Conservation (phyloP, 2,797 vertebrate species). For the Enoplosus armatus region DNA sequence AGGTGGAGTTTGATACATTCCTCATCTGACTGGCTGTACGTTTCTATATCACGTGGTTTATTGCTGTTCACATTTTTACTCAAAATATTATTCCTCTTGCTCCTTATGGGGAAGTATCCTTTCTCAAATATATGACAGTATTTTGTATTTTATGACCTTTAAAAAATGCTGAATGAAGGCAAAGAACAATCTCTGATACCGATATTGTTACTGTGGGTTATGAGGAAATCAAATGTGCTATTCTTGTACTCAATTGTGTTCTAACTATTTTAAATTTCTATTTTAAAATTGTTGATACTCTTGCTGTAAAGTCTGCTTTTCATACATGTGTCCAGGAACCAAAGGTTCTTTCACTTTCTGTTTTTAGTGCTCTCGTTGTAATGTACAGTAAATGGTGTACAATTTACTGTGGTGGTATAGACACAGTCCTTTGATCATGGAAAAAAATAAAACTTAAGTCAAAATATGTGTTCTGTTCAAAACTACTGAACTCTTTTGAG, state of each 20-base stretch:
- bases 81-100: slow-evolving; percentile 56
- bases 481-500: background rate
- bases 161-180: slow-evolving; percentile 69
- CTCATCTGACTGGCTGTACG: slow-evolving; percentile 58
- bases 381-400: slow-evolving; percentile 86
- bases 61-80: slow-evolving; percentile 70
- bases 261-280: slow-evolving; percentile 86
- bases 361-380: slow-evolving; percentile 86
- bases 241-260: slow-evolving; percentile 87
- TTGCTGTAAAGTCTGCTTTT: slow-evolving; percentile 89
- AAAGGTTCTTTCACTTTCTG: slow-evolving; percentile 84
- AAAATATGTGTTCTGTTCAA: slow-evolving; percentile 26
- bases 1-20: slow-evolving; percentile 53
- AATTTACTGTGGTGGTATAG: slow-evolving; percentile 87
- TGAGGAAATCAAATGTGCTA: slow-evolving; percentile 84
- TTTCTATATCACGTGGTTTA: slow-evolving; percentile 63
- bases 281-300: slow-evolving; percentile 83
- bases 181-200: slow-evolving; percentile 80
- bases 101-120: slow-evolving; percentile 48
- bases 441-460: slow-evolving; percentile 84
- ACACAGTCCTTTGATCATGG: slow-evolving; percentile 80
- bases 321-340: slow-evolving; percentile 81
- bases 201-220: slow-evolving; percentile 76
- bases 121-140: slow-evolving; percentile 74
- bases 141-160: slow-evolving; percentile 81